Evolutionary conservation across 2,888 invertebrate species (phyloP).

Genomic region (Erebia ligea): DNA sequence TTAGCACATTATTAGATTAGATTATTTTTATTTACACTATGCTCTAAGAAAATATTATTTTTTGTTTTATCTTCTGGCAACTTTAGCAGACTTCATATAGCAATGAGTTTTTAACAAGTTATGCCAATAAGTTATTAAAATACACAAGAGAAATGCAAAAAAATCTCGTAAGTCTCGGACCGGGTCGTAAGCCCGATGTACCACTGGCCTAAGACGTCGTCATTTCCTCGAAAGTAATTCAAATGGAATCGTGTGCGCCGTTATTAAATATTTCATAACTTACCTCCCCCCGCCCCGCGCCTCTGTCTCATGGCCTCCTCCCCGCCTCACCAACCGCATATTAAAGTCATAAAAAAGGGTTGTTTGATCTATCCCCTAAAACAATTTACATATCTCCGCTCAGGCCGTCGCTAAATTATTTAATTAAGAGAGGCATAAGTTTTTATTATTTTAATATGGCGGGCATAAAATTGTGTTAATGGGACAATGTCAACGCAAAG

Average conservation of each 20-base stretch:
- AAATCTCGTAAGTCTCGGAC: not conserved
- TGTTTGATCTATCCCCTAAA: conserved; percentile 84
- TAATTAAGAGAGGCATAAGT: conserved; percentile 85
- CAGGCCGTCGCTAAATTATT: conserved; percentile 82
- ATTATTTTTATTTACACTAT: too few relatives aligned
- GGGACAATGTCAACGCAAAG: conserved; percentile 69
- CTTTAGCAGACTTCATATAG: too few relatives aligned
- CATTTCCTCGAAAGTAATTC: conserved; percentile 83
- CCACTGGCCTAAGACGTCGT: conserved; percentile 72
- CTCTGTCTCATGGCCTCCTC: conserved; percentile 56
- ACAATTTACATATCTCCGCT: conserved; percentile 84
- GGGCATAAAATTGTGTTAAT: conserved; percentile 83
- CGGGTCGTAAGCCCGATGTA: conserved; percentile 52
- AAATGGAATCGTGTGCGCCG: conserved; percentile 83
- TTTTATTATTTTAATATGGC: conserved; percentile 84
- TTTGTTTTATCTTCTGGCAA: too few relatives aligned
- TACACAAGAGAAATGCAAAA: too few relatives aligned
- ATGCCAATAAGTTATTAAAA: too few relatives aligned
- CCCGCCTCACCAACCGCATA: conserved; percentile 77
- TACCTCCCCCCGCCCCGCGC: conserved; percentile 62
- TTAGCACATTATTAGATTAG: too few relatives aligned
- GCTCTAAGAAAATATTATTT: too few relatives aligned
- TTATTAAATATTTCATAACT: conserved; percentile 84
- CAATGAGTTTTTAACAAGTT: too few relatives aligned
- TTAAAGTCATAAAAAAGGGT: conserved; percentile 85